These are phyloP conservation scores for Ctenoplectra terminalis DNA, from an alignment of 1,140 invertebrate genomes.

Conservation along the genomic window DNA sequence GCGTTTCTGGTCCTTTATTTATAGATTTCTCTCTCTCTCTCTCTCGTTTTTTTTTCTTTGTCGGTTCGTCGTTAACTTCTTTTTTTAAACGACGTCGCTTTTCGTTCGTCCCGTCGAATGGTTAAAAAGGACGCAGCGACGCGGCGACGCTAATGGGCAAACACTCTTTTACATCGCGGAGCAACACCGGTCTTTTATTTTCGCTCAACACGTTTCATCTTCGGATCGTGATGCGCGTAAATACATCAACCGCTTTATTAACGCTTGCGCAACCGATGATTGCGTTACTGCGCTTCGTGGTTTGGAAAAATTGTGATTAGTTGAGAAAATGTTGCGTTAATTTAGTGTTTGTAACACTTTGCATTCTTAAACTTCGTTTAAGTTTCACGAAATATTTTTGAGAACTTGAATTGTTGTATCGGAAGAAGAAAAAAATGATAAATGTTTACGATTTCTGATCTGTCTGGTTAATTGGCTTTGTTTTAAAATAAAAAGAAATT, in stretches of 20 bases:
- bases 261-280: background rate
- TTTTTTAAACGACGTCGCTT: no score
- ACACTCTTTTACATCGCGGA: conserved; percentile 11
- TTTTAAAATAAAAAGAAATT: no score
- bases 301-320: background rate
- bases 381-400: no score
- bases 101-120: background rate
- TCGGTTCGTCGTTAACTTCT: background rate
- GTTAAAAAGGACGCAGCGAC: background rate
- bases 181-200: conserved; percentile 4
- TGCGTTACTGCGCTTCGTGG: background rate
- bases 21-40: no score
- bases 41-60: background rate
- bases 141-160: conserved; percentile 5
- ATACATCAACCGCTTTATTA: background rate
- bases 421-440: no score
- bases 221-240: background rate
- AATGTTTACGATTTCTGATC: no score
- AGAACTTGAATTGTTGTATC: no score
- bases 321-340: no score
- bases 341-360: no score
- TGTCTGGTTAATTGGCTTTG: no score
- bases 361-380: no score
- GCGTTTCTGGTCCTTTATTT: no score
- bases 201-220: background rate